Evolutionary conservation across 2,113 vertebrate genomes (phyloP).

Genomic region (Todiramphus saurophagus): DNA sequence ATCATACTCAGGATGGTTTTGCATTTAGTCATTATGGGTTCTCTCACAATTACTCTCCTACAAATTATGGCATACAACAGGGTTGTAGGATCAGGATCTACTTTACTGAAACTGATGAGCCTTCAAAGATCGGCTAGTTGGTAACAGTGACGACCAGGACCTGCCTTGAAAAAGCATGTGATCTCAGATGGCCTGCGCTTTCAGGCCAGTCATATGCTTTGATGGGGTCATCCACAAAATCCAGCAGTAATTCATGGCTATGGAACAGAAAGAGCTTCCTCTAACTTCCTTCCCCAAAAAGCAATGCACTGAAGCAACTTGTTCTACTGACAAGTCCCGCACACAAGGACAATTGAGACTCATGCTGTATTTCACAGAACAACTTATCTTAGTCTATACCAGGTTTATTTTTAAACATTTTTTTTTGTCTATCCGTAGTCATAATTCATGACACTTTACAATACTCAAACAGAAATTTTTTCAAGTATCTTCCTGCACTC

Average conservation of each 20-base stretch:
- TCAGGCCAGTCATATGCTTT: neutral
- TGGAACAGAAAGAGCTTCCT: neutral
- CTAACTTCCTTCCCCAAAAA: neutral
- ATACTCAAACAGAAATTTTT: neutral
- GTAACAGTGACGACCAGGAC: neutral
- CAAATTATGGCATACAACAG: neutral
- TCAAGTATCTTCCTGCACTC: neutral
- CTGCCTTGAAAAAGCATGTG: neutral
- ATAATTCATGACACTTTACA: neutral
- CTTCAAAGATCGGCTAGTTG: neutral
- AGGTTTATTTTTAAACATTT: neutral
- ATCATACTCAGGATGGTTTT: neutral
- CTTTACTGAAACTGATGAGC: neutral
- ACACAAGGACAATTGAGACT: neutral
- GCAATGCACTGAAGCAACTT: neutral
- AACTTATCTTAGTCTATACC: neutral
- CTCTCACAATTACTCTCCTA: neutral
- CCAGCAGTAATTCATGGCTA: neutral
- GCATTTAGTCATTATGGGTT: neutral
- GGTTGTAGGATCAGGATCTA: neutral
- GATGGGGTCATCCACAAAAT: neutral
- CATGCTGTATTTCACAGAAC: neutral
- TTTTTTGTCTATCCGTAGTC: neutral
- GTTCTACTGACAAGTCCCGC: neutral
- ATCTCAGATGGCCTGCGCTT: neutral